Evolutionary conservation across 2,797 vertebrate species (phyloP).

Genomic region (Lacerta agilis): DNA sequence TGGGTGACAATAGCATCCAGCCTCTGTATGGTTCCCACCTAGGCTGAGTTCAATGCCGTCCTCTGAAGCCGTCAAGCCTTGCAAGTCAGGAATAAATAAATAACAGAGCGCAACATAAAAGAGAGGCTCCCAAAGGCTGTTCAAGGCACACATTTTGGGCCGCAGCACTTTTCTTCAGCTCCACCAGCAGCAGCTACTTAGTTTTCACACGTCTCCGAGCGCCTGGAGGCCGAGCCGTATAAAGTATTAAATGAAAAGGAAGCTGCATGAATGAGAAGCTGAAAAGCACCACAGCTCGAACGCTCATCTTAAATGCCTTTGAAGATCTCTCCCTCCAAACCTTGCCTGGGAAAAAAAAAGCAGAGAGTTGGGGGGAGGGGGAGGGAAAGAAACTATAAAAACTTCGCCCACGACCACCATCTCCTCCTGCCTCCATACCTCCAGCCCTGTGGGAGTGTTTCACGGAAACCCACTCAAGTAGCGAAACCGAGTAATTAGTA

Average conservation of each 20-base stretch:
- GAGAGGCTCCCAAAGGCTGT: not conserved
- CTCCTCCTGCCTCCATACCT: not conserved
- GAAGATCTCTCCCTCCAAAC: not conserved
- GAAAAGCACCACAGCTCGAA: not conserved
- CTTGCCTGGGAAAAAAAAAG: slow-evolving; percentile 9
- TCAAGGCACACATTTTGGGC: not conserved
- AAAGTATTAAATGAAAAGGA: slow-evolving; percentile 33
- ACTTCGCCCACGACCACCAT: not conserved
- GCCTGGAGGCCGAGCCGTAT: not conserved
- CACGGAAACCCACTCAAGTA: not conserved
- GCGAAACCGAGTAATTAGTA: slow-evolving; percentile 18
- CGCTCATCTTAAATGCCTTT: slow-evolving; percentile 33
- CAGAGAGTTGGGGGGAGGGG: not conserved
- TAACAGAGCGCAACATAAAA: slow-evolving; percentile 13
- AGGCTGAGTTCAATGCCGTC: not conserved
- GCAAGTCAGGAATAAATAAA: slow-evolving; percentile 5
- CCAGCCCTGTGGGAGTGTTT: not conserved
- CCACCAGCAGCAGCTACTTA: not conserved
- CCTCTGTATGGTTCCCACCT: not conserved
- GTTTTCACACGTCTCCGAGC: not conserved
- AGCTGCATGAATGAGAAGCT: slow-evolving; percentile 40
- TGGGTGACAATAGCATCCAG: not conserved
- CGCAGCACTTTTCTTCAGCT: not conserved
- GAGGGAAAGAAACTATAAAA: slow-evolving; percentile 1
- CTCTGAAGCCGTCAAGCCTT: slow-evolving; percentile 12